phyloP scores from a whole-genome alignment of 2,113 vertebrate species.

The Carollia perspicillata region DNA sequence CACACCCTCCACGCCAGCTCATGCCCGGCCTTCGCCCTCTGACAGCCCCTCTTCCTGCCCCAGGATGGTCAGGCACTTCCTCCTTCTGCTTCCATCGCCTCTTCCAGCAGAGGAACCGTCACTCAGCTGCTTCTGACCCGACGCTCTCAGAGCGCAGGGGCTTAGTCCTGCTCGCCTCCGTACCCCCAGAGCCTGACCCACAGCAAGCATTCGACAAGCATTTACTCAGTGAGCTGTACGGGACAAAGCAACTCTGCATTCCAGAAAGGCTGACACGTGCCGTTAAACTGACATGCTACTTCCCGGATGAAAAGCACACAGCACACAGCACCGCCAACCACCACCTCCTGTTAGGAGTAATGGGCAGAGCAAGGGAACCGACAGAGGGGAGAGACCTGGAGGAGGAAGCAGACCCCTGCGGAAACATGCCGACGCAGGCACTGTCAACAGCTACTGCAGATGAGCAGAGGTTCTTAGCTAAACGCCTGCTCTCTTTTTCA shows the following conservation, averaged over 20 bases:
- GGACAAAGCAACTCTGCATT: not conserved
- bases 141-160: not conserved
- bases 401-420: not conserved
- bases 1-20: not conserved
- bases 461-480: not conserved
- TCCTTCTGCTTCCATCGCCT: not conserved
- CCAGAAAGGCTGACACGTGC: not conserved
- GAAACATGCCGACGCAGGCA: not conserved
- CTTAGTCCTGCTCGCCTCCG: not conserved
- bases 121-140: not conserved
- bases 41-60: not conserved
- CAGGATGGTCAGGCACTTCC: accelerated
- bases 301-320: not conserved
- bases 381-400: not conserved
- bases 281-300: not conserved
- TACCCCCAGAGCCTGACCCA: not conserved
- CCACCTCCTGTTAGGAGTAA: not conserved
- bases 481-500: not conserved
- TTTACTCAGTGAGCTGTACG: not conserved
- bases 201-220: not conserved
- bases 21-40: not conserved
- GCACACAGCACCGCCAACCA: not conserved
- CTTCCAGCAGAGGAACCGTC: not conserved
- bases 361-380: not conserved
- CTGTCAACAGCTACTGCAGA: not conserved